Percentiles rank a stretch among this genome's conserved stretches.
These are phyloP conservation scores for Agrenia bidenticulata DNA, from an alignment of 2,888 invertebrate genomes.

Conservation along the genomic window DNA sequence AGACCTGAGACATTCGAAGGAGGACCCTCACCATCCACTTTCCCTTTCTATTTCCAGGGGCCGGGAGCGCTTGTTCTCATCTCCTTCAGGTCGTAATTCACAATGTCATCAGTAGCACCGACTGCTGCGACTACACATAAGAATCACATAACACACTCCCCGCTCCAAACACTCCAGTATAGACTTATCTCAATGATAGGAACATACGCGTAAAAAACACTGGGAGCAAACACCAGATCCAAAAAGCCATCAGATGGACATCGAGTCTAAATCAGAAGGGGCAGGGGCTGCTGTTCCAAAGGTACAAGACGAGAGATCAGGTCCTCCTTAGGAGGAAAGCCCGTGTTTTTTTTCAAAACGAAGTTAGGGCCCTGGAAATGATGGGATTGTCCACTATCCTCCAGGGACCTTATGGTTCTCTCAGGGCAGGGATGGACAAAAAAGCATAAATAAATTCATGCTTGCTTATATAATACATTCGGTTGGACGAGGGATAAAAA, in stretches of 20 bases:
- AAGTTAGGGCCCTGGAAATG: constrained; percentile 1
- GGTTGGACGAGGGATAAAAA: background rate
- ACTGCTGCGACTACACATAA: too few species aligned
- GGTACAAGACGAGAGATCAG: too few species aligned
- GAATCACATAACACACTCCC: too few species aligned
- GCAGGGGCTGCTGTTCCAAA: too few species aligned
- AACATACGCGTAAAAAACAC: background rate
- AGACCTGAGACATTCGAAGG: constrained; percentile 2
- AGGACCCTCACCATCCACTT: constrained; percentile 7
- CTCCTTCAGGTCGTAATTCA: constrained; percentile 5
- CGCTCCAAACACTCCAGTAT: too few species aligned
- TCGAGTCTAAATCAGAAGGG: background rate
- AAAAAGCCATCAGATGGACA: constrained; percentile 1
- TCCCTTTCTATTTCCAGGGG: background rate
- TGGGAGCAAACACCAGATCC: background rate
- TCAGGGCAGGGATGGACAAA: constrained; percentile 27
- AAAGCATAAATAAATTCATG: constrained; percentile 42
- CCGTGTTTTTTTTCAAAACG: background rate
- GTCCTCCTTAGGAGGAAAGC: too few species aligned
- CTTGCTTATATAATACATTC: constrained; percentile 16
- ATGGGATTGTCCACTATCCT: constrained; percentile 10
- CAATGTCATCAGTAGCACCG: background rate
- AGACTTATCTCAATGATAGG: too few species aligned
- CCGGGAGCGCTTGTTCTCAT: background rate
- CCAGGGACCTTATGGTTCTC: constrained; percentile 1